Evolutionary conservation across 1,140 invertebrate genomes (phyloP), one percentile per base, ranked within the genome.

Genomic region (Panulirus ornatus): DNA sequence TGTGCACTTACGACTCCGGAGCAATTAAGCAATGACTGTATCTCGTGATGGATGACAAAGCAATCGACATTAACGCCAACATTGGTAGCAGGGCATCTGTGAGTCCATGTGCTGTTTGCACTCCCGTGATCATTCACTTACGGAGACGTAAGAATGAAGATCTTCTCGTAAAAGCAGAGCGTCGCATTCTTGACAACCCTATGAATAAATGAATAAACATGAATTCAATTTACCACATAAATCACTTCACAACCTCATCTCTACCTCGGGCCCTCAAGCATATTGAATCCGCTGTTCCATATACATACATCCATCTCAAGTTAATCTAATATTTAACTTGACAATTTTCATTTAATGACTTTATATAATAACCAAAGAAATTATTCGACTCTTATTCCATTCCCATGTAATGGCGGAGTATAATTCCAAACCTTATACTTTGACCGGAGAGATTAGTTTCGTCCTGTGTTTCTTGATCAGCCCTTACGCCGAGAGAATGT

Each of bases 141-240:
- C 5, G 8, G n/a, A 66, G n/a, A 66, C 30, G 27, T 66, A 66
- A 66, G n/a, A 66, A 66, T 66, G 58, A 66, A 5, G 27, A 27
- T 66, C 47, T 30, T 30, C 47, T 38, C 78, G 58, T 63, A 85
- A 63, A 85, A 85, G 44, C 83, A 85, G 42, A 38, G 40, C 66
- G 83, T 42, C 70, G 70, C 83, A 85, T 66, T 85, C 83, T 66
- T 85, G 83, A 85, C 83, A 85, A 85, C 66, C 66, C 83, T 75
- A 85, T 85, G 83, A 85, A 85, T 85, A 85, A 85, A 85, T 85
- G 83, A 85, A 85, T 85, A 85, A 85, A 85, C 83, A 85, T 85
- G 83, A 85, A 85, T 85, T 85, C 83, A 85, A 75, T 85, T 85
- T 85, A 85, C 70, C 83, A 85, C 83, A 85, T 85, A 85, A 85